Base-by-base conservation (phyloP, 2,888 invertebrate genomes). In the Myopa testacea region DNA sequence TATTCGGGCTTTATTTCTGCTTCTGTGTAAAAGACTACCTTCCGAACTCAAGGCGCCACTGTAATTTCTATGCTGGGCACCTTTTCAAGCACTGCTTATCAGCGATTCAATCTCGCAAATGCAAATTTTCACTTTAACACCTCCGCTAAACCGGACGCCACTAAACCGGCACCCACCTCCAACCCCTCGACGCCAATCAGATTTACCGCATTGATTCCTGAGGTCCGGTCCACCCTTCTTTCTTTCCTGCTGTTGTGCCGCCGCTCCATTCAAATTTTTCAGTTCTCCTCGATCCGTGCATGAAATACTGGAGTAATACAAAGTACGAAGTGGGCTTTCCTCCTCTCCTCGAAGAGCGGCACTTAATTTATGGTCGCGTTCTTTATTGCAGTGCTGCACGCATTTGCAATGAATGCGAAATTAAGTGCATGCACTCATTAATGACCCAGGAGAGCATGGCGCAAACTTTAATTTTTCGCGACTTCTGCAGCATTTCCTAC, bases 51-150 rank as follows among this genome's bases (percentile, higher is more conserved):
- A 16, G 19, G 55, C 52, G 67, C 34, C 4, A 8, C 34, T 37
- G 70, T 4, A 26, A 26, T 12, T 52, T 34, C 55, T n/a, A 55
- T 16, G 55, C 55, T n/a, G 16, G 10, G 16, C 14, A 4, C 10
- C 70, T 19, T 52, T 70, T 34, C 70, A 55, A 34, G 1, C 70
- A 52, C n/a, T n/a, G 16, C 6, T 37, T 71, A 82, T 82, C 82
- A 78, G 73, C 76, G 76, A 79, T 80, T 83, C 81, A 83, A 84
- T 84, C 84, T 84, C 83, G 86, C 84, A 86, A 87, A 87, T 86
- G 87, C 84, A 85, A 86, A 86, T 86, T 86, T 87, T 85, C 86
- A 86, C 86, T 84, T 86, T 86, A 86, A 87, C 86, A 87, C 87
- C 87, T 86, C 85, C 84, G 84, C 12, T 50, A 12, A 55, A 63